Evolutionary conservation across 2,113 vertebrate genomes (phyloP), one percentile per base, ranked within the genome.

Genomic region (Myrmophylax atrothorax): DNA sequence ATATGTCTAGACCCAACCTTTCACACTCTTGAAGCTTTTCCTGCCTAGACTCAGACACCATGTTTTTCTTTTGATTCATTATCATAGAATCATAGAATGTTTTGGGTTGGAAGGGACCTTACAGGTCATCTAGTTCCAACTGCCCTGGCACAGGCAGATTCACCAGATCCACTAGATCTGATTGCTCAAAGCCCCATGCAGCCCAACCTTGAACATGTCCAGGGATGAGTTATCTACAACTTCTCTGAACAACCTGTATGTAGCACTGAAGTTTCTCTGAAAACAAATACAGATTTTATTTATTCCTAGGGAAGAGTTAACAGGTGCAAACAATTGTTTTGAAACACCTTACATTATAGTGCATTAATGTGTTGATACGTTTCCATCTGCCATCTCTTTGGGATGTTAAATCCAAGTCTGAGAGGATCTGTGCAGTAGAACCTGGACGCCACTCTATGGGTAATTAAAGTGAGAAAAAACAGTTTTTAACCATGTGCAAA

Each of bases 341-440:
- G 73, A 95, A 96, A 69, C 20, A 12, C 22, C 89, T 99, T 97
- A 99, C 99, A 1, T 99, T 99, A 94, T 99, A 99, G 96, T 99
- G 99, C 89, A 99, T 99, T 88, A 99, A 98, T 3, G 99, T 99
- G 97, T 99, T 99, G 98, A 99, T 98, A 44, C 98, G 99, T 75
- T 96, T 99, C 99, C 99, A 99, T 89, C 99, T 98, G 97, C 99
- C 99, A n/a, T 99, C 99, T 89, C 98, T 99, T 97, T 99, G 99
- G 18, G 99, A 99, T 19, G 99, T 99, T 97, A 99, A 97, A 96
- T 99, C 99, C 97, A 99, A 97, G 96, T 99, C 99, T 3, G 99
- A 99, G 92, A 99, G 97, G 94, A 99, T 99, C 97, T 99, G 99
- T 78, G 99, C 99, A 2, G 99, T 99, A 91, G 99, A 99, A 55